These are phyloP conservation scores for Eospalax fontanierii DNA, from an alignment of 2,797 vertebrate genomes.

Conservation along the genomic window DNA sequence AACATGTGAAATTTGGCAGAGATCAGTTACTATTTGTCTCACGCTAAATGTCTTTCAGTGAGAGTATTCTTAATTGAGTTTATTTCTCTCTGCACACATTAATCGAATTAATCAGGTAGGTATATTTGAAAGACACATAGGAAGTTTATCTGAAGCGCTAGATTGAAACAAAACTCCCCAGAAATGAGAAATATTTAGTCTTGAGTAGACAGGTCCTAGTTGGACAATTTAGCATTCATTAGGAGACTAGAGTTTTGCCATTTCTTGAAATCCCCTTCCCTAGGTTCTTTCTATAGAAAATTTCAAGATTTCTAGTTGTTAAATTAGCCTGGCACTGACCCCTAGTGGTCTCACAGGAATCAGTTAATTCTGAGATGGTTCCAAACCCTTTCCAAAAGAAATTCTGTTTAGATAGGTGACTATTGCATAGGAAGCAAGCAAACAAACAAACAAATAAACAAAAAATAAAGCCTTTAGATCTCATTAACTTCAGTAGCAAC, in stretches of 20 bases:
- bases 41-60: background rate
- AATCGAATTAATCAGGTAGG: background rate
- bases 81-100: background rate
- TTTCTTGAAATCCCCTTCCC: conserved; percentile 21
- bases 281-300: background rate
- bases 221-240: background rate
- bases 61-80: background rate
- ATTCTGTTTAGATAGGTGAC: background rate
- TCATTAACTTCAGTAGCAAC: background rate
- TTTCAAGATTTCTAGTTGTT: conserved; percentile 23
- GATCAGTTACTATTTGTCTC: background rate
- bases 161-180: conserved; percentile 14
- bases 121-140: conserved; percentile 14
- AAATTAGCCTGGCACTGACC: conserved; percentile 87
- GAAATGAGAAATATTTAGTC: background rate
- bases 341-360: conserved; percentile 86
- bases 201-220: background rate
- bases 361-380: conserved; percentile 48
- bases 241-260: conserved; percentile 30
- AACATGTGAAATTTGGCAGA: background rate
- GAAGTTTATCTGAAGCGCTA: conserved; percentile 6
- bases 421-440: background rate
- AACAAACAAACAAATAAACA: no score
- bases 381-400: background rate
- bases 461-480: background rate